Conservation (phyloP, 30 jellyfish, hydroid and myxozoan genomes). For the Sanderia malayensis region DNA sequence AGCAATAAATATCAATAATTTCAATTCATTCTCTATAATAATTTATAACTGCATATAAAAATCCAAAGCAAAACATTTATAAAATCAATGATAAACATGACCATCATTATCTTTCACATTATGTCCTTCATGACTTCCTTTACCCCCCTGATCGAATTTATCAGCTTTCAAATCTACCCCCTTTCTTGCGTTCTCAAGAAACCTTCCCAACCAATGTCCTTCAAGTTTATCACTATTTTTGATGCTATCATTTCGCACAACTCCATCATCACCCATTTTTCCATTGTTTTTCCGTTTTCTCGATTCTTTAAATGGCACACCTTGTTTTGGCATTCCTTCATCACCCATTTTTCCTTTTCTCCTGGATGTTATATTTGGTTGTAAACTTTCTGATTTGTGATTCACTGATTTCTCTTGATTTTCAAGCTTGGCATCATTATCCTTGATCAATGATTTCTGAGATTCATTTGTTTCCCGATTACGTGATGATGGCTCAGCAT, state of each 20-base stretch:
- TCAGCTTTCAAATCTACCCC: neutral
- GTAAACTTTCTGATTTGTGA: neutral
- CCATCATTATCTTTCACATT: too few relatives aligned
- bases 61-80: too few relatives aligned
- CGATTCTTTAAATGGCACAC: neutral
- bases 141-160: too few relatives aligned
- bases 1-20: too few relatives aligned
- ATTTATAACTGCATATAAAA: too few relatives aligned
- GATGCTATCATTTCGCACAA: neutral
- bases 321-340: neutral
- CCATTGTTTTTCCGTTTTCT: conserved; percentile 29
- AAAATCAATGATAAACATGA: too few relatives aligned
- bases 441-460: neutral
- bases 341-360: neutral
- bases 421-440: neutral
- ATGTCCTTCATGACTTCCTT: too few relatives aligned
- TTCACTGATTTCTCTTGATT: neutral
- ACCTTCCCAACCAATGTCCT: neutral
- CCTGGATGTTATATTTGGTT: too few relatives aligned
- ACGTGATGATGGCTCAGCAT: too few relatives aligned
- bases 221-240: neutral
- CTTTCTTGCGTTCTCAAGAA: conserved; percentile 29
- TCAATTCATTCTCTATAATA: too few relatives aligned
- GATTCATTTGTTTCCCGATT: neutral
- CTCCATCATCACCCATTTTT: conserved; percentile 51